Conservation (phyloP, 2,797 vertebrate species). For the Corythornis leucogaster region DNA sequence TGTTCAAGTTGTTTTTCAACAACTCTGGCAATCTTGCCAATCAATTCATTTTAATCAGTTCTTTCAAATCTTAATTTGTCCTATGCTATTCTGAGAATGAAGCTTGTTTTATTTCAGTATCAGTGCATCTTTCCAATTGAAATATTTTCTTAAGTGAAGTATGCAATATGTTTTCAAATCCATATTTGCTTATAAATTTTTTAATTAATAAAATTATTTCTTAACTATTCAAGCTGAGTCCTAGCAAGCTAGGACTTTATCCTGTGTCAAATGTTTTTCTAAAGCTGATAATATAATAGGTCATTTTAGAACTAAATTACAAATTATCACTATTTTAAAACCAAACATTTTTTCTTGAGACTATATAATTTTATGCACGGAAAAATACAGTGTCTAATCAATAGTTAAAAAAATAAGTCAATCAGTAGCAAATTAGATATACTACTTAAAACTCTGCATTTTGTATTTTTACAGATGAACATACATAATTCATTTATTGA, state of each 20-base stretch:
- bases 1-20: conserved; percentile 47
- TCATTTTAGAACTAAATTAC: background rate
- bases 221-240: background rate
- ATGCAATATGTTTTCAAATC: background rate
- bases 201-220: background rate
- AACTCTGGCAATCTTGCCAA: conserved; percentile 28
- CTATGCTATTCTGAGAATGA: background rate
- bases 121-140: background rate
- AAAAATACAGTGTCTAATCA: background rate
- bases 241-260: background rate
- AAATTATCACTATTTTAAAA: background rate
- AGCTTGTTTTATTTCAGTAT: background rate
- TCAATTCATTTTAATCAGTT: conserved; percentile 42
- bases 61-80: conserved; percentile 5
- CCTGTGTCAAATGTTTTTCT: background rate
- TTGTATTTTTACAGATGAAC: background rate
- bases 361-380: background rate
- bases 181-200: background rate
- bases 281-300: background rate
- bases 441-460: background rate
- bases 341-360: background rate
- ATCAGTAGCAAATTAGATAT: background rate
- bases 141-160: background rate
- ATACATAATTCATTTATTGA: background rate
- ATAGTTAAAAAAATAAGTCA: background rate